Percentiles rank a stretch among this genome's conserved stretches.
Evolutionary conservation across 2,113 vertebrate species (phyloP).

Genomic region (Phyllopteryx taeniolatus): DNA sequence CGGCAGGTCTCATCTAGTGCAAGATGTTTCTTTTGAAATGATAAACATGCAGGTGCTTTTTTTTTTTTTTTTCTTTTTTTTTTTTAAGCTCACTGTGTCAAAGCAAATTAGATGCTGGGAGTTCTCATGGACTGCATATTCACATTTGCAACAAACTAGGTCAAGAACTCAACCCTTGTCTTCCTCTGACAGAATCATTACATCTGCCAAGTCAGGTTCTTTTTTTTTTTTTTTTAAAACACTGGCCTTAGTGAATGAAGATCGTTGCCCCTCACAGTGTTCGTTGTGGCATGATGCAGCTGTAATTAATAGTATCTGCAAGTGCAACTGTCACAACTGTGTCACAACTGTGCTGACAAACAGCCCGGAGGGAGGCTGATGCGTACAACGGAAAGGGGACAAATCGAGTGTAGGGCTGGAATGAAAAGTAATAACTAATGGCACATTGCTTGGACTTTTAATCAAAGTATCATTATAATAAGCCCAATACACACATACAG

Average conservation of each 20-base stretch:
- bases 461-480: neutral
- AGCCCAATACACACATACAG: no score
- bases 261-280: neutral
- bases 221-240: neutral
- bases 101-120: slow-evolving; percentile 1
- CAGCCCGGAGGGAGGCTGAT: slow-evolving; percentile 20
- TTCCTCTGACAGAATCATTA: neutral
- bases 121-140: neutral
- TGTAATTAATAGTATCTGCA: neutral
- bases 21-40: slow-evolving; percentile 8
- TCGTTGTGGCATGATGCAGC: neutral
- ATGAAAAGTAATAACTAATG: slow-evolving; percentile 18
- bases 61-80: neutral
- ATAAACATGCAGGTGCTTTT: slow-evolving; percentile 19
- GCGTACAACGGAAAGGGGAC: slow-evolving; percentile 1
- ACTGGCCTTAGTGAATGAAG: neutral
- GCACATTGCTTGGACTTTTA: slow-evolving; percentile 15
- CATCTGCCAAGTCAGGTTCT: neutral
- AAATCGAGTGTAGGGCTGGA: slow-evolving; percentile 15
- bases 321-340: slow-evolving; percentile 25
- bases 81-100: neutral
- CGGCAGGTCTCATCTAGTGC: neutral
- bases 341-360: slow-evolving; percentile 50
- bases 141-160: slow-evolving; percentile 7
- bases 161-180: slow-evolving; percentile 1